Evolutionary conservation across 2,113 vertebrate species (phyloP), one percentile per base, ranked within the genome.

Genomic region (Phoxinus phoxinus): DNA sequence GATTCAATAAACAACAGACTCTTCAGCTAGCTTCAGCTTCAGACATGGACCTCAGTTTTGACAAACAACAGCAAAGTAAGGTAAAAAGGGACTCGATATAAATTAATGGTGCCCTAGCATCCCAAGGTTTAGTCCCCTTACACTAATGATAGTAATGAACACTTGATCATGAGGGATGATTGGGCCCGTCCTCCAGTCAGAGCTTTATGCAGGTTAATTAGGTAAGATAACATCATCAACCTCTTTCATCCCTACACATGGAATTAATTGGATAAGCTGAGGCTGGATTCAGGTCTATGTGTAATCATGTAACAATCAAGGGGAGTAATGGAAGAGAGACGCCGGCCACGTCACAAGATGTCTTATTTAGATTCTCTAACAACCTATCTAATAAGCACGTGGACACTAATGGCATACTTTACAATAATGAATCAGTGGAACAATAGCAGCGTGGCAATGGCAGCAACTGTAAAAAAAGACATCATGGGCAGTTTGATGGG

Each of bases 141-240:
- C 90, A 90, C 89, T 93, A 93, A 95, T 94, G 93, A 95, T 93
- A 93, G 94, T 94, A 94, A 95, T 94, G 94, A 95, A 93, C 87
- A 87, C 91, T 93, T 90, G 88, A 91, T 41, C 41, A 94, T 95
- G 93, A 95, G 89, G 92, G 92, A 95, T 94, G 94, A 94, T 91
- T 91, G 92, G 90, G 90, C 90, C 90, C 93, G 93, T 94, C 93
- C 91, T 91, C 90, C 89, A 92, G 93, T 94, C 90, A 90, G 93
- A 94, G 93, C 92, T 93, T 93, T 94, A 93, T 90, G 92, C 93
- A 95, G 95, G 95, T 95, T 95, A 95, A 95, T 95, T 95, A 95
- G 94, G 93, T 94, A 95, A 94, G 93, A 95, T 95, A 95, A 95
- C 94, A 95, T 95, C 93, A 95, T 95, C 95, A 95, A 93, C 92